phyloP scores from a whole-genome alignment of 1,140 invertebrate genomes.

The Drosophila quadrilineata region DNA sequence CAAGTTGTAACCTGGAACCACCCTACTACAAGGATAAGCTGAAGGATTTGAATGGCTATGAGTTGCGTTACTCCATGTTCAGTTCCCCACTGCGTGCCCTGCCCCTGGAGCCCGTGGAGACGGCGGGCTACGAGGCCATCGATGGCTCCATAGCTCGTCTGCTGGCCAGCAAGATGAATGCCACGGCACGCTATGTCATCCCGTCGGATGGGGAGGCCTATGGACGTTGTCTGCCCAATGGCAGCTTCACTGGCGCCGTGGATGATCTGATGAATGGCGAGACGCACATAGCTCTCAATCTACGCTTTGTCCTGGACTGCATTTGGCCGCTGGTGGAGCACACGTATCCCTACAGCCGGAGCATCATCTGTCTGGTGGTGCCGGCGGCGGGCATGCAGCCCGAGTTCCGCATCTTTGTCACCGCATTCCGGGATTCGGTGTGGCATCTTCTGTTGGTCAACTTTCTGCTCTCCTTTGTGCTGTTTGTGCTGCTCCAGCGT shows the following conservation, averaged over 20 bases:
- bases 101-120: slow-evolving; percentile 29
- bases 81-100: slow-evolving; percentile 51
- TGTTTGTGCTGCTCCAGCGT: slow-evolving; percentile 47
- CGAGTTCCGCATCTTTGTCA: slow-evolving; percentile 62
- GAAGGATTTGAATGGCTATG: slow-evolving; percentile 44
- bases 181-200: slow-evolving; percentile 49
- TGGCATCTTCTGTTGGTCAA: slow-evolving; percentile 55
- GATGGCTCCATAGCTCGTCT: slow-evolving; percentile 56
- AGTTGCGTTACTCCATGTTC: slow-evolving; percentile 68
- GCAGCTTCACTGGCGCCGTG: slow-evolving; percentile 56
- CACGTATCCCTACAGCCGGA: slow-evolving; percentile 56
- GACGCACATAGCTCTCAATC: slow-evolving; percentile 60
- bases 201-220: slow-evolving; percentile 62
- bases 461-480: slow-evolving; percentile 41
- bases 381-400: slow-evolving; percentile 60
- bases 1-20: not conserved
- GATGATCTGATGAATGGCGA: slow-evolving; percentile 38
- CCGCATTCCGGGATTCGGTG: slow-evolving; percentile 50
- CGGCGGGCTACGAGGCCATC: slow-evolving; percentile 37
- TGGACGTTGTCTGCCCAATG: slow-evolving; percentile 52
- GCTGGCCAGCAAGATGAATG: slow-evolving; percentile 49
- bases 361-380: slow-evolving; percentile 53
- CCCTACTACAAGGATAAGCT: slow-evolving; percentile 46
- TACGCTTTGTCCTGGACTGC: slow-evolving; percentile 62
- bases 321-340: slow-evolving; percentile 51